Percentiles rank a stretch among this genome's conserved stretches.
Conservation (phyloP, 2,797 vertebrate species). For the Falco cherrug region DNA sequence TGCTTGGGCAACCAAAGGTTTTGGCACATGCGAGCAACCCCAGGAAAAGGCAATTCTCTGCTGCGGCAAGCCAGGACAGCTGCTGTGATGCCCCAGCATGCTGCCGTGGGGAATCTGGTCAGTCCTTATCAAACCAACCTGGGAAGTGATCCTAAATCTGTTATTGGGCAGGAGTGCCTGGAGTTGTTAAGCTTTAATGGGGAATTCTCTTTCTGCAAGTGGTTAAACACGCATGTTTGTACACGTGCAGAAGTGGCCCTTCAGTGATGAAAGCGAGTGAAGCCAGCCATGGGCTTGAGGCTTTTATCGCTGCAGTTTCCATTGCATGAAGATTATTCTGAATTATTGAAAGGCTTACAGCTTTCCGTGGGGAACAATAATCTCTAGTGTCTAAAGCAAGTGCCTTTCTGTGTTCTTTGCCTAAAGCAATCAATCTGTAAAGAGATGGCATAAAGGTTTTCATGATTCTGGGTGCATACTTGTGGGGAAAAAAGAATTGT, state of each 20-base stretch:
- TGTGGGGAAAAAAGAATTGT: background rate
- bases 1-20: background rate
- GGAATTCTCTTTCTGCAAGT: background rate
- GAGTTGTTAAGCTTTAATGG: background rate
- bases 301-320: background rate
- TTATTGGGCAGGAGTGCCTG: background rate
- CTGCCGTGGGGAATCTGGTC: background rate
- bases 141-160: background rate
- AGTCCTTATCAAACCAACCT: background rate
- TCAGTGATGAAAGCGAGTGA: accelerated
- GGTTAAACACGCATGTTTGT: background rate
- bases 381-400: background rate
- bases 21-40: background rate
- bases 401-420: background rate
- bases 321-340: background rate
- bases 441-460: background rate
- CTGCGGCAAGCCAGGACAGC: background rate
- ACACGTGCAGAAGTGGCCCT: accelerated
- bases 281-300: background rate
- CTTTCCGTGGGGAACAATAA: background rate
- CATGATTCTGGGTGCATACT: background rate
- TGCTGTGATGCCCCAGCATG: background rate
- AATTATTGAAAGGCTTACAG: background rate
- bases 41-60: background rate
- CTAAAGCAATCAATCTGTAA: background rate